A percentile compares a stretch with the other conserved stretches of the same genome.
Evolutionary conservation across 2,888 invertebrate genomes (phyloP).

Genomic region (Drosophila subquinaria): DNA sequence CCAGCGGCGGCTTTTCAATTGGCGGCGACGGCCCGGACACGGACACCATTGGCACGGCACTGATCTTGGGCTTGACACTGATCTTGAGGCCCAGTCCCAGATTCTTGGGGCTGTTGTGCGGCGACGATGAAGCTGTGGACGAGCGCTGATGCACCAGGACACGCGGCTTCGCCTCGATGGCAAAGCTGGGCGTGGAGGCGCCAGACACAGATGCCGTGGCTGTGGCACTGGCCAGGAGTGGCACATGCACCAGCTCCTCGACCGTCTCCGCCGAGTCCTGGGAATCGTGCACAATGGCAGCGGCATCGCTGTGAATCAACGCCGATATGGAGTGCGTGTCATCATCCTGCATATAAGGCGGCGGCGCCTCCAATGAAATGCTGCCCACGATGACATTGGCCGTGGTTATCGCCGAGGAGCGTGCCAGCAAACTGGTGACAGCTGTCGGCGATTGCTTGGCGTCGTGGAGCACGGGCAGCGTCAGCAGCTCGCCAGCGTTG

Average conservation of each 20-base stretch:
- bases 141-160: conserved; percentile 83
- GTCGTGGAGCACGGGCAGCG: conserved; percentile 70
- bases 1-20: conserved; percentile 87
- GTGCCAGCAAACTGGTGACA: conserved; percentile 69
- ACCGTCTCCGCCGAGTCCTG: conserved; percentile 82
- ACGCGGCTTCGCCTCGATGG: conserved; percentile 70
- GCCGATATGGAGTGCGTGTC: conserved; percentile 63
- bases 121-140: conserved; percentile 80
- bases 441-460: conserved; percentile 60
- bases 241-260: conserved; percentile 79
- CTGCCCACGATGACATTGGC: conserved; percentile 84
- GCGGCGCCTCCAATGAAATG: conserved; percentile 85
- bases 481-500: conserved; percentile 65
- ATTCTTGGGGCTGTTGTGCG: conserved; percentile 82
- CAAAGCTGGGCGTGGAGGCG: conserved; percentile 55
- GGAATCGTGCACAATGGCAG: conserved; percentile 67
- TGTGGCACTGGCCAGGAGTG: conserved; percentile 64
- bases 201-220: conserved; percentile 59
- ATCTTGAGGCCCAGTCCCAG: conserved; percentile 75
- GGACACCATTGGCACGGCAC: conserved; percentile 90
- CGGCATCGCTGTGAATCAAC: conserved; percentile 63
- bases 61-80: conserved; percentile 74
- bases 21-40: conserved; percentile 93
- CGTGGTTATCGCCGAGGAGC: conserved; percentile 82
- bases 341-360: conserved; percentile 83